Evolutionary conservation across 2,797 vertebrate genomes (phyloP), one percentile per base, ranked within the genome.

Genomic region (Acestrorhynchus altus): DNA sequence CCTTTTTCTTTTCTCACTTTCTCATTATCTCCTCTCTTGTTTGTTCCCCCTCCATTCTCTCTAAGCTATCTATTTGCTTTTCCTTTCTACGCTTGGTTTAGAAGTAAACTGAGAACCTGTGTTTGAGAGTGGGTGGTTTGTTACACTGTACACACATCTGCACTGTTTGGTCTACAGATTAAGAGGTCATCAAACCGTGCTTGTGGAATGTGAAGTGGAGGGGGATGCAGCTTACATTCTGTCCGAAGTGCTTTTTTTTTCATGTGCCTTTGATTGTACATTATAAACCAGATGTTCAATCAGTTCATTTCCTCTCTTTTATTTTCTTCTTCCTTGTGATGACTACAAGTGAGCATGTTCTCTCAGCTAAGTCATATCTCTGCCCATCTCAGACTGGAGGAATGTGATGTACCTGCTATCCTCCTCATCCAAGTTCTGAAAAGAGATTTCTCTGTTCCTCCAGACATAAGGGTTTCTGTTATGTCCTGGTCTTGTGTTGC

Each of bases 91-190:
- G 51, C 66, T 67, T 47, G 8, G 31, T 46, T 60, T 67, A 8
- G 40, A 59, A 66, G 35, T 69, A 71, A 79, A 73, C 60, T 74
- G 44, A 70, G 24, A 76, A 52, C 59, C 57, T 31, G 40, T 54
- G 28, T 67, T 72, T 78, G 57, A 35, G 28, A 60, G 56, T 39
- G 18, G 35, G 68, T 64, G 59, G 20, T 66, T 70, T 39, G 46
- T 77, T 42, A 60, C 66, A 49, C 42, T 42, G 44, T 31, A 65
- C 68, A 69, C 31, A 69, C 57, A 77, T 39, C 28, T 35, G 28
- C 57, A 74, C 44, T 77, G 60, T 74, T 77, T 77, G 70, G 59
- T 69, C 31, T 73, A 65, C 11, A 15, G 73, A 81, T 56, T 64
- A 63, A 69, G 46, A 22, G 52, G 70, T 77, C 69, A 71, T 77